phyloP scores from a whole-genome alignment of 1,140 invertebrate genomes.

The Phthorimaea operculella region DNA sequence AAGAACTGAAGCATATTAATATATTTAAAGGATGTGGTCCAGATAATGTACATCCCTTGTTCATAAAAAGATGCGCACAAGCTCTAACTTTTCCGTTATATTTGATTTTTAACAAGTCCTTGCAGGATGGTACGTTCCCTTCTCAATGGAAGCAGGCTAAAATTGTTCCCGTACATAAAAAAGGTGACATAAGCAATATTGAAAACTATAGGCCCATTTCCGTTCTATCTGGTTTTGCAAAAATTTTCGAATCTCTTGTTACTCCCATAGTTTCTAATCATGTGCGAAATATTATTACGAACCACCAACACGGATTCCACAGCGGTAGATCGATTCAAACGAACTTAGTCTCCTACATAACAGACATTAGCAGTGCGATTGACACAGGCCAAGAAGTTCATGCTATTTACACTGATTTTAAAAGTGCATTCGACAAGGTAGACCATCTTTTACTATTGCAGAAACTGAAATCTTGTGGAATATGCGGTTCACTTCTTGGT shows the following conservation, averaged over 20 bases:
- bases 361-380: background rate
- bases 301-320: background rate
- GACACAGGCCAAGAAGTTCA: background rate
- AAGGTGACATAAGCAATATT: constrained; percentile 10
- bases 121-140: constrained; percentile 11
- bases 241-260: background rate
- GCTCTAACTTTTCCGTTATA: constrained; percentile 9
- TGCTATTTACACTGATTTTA: background rate
- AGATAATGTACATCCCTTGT: constrained; percentile 10
- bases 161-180: constrained; percentile 14
- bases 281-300: background rate
- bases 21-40: constrained; percentile 8
- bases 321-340: background rate
- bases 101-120: constrained; percentile 13
- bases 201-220: constrained; percentile 7
- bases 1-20: constrained; percentile 9
- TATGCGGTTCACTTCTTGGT: background rate
- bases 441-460: background rate
- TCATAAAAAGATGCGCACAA: constrained; percentile 13
- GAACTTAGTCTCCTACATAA: background rate
- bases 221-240: background rate
- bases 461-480: background rate
- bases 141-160: constrained; percentile 12
- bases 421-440: background rate
- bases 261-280: background rate